Evolutionary conservation across 2,113 vertebrate species (phyloP).

Genomic region (Cervus canadensis): DNA sequence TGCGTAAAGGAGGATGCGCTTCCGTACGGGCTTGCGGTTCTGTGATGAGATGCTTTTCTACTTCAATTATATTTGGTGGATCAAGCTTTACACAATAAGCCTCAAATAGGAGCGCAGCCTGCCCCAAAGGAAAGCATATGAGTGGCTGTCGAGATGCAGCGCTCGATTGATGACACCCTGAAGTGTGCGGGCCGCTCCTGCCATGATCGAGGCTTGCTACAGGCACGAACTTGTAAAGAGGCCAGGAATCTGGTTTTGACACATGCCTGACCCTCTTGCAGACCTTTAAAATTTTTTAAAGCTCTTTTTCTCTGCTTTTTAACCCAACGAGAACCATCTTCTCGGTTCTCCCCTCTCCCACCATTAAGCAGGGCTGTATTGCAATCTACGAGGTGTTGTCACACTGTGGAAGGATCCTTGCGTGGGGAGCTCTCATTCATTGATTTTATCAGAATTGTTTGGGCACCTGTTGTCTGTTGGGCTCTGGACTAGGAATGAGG

Average conservation of each 20-base stretch:
- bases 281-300: background rate
- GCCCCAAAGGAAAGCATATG: background rate
- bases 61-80: background rate
- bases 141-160: background rate
- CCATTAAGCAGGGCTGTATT: background rate
- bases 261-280: background rate
- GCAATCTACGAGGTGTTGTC: background rate
- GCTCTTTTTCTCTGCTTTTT: background rate
- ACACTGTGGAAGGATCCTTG: background rate
- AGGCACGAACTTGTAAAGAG: background rate
- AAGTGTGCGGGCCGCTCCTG: background rate
- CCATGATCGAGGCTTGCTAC: background rate
- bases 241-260: background rate
- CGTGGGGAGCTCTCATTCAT: background rate
- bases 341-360: background rate
- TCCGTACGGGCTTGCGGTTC: background rate
- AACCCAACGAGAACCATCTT: background rate
- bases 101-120: background rate
- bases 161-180: background rate
- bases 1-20: background rate
- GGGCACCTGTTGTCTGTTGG: background rate
- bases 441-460: background rate
- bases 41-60: slow-evolving; percentile 28
- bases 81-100: slow-evolving; percentile 36
- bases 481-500: background rate